phyloP scores from a whole-genome alignment of 2,888 invertebrate genomes.

The Leptinotarsa rubiginosa region DNA sequence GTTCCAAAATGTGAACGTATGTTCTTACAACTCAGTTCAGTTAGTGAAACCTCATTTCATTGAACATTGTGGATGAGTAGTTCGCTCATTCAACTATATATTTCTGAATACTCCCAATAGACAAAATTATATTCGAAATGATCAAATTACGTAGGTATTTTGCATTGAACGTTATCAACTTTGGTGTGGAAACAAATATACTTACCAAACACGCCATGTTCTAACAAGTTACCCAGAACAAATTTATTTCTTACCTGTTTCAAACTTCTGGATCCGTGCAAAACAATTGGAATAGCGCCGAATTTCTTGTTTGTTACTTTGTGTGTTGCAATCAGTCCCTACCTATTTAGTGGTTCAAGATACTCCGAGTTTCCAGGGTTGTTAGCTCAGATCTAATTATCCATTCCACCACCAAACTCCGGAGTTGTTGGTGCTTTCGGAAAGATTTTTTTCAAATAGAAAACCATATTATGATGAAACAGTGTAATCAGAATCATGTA shows the following conservation, averaged over 20 bases:
- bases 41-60: too few species aligned
- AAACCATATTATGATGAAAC: too few species aligned
- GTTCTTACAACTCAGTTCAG: too few species aligned
- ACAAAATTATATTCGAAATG: too few species aligned
- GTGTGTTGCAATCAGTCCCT: constrained; percentile 43
- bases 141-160: too few species aligned
- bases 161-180: not conserved
- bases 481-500: too few species aligned
- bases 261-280: constrained; percentile 31
- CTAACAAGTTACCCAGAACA: not conserved
- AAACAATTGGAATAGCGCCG: constrained; percentile 36
- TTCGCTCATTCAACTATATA: too few species aligned
- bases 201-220: not conserved
- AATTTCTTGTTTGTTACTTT: constrained; percentile 44
- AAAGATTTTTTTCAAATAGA: not conserved
- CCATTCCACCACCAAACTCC: constrained; percentile 33
- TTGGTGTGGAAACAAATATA: not conserved
- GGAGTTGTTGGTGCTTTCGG: not conserved
- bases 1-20: too few species aligned
- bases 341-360: constrained; percentile 38
- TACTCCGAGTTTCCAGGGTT: constrained; percentile 33
- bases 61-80: too few species aligned
- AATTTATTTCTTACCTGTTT: constrained; percentile 36
- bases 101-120: too few species aligned
- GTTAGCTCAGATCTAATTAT: constrained; percentile 39